Evolutionary conservation across 2,113 vertebrate species (phyloP).

Genomic region (Syrmaticus mikado): DNA sequence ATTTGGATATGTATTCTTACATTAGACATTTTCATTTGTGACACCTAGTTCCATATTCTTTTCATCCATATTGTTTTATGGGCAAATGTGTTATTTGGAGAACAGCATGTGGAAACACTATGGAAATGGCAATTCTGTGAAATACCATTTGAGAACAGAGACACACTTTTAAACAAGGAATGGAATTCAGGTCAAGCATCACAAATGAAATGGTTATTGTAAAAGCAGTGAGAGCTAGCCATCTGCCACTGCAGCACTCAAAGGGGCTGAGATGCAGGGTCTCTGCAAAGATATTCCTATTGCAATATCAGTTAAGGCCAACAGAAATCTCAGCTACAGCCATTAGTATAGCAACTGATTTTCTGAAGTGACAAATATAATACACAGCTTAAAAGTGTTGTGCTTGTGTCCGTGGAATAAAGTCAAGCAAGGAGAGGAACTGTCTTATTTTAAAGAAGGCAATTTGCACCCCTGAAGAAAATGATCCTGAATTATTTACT

Average conservation of each 20-base stretch:
- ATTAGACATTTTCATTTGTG: conserved; percentile 38
- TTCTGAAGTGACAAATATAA: neutral
- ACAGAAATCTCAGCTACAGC: conserved; percentile 1
- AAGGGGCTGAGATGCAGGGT: conserved; percentile 41
- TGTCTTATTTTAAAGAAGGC: conserved; percentile 19
- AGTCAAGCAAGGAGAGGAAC: conserved; percentile 1
- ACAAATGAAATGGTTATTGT: conserved; percentile 74
- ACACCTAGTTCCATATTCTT: conserved; percentile 44
- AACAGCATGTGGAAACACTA: conserved; percentile 58
- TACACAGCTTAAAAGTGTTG: neutral
- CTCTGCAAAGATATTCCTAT: neutral
- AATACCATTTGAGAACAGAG: conserved; percentile 66
- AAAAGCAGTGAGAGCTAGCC: conserved; percentile 70
- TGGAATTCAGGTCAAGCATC: conserved; percentile 70
- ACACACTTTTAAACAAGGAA: conserved; percentile 68
- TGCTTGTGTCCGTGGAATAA: neutral
- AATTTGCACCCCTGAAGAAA: conserved; percentile 28
- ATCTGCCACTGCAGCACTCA: conserved; percentile 69
- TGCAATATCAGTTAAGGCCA: neutral
- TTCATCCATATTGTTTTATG: conserved; percentile 52
- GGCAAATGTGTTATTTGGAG: conserved; percentile 50
- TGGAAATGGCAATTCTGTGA: conserved; percentile 64
- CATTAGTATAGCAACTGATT: neutral
- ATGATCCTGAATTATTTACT: conserved; percentile 69
- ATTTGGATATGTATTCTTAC: conserved; percentile 10